Base-by-base conservation (phyloP, 1,140 invertebrate species). In the Venturia canescens region DNA sequence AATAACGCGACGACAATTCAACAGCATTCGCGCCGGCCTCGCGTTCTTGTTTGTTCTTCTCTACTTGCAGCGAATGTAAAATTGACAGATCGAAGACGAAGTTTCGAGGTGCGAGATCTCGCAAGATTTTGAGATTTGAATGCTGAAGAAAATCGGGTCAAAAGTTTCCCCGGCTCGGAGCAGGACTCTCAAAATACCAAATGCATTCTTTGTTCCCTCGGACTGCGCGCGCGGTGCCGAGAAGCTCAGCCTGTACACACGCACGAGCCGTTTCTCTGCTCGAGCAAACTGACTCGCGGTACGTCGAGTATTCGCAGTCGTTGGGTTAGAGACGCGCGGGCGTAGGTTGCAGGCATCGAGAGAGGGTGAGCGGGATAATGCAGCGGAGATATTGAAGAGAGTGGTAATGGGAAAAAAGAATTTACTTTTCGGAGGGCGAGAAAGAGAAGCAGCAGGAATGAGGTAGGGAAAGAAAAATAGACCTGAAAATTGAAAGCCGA, bases 141-240 rank as follows among this genome's bases (percentile, higher is more conserved):
- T 11, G 7, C 13, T 44, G 13, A 44, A 11, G 7, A 44, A 44
- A 44, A 3, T 44, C 11, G 38, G 38, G 38, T 44, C 38, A 44
- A 44, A 44, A 44, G 38, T 44, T 44, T 44, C 7, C 38, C 38
- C 7, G 13, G 7, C 11, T 1, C 38, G 38, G 38, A 44, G 7
- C n/a, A n/a, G n/a, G 38, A 11, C 7, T 13, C 38, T 44, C 38
- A 11, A 9, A 44, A 44, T 44, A 82, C 81, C 86, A 84, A 87
- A 85, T 85, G 85, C 82, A 87, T 82, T 87, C 86, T 87, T 87
- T 87, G 84, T 87, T 85, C 82, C 48, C 44, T n/a, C n/a, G n/a
- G n/a, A n/a, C n/a, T n/a, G 7, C 38, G 38, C 5, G 7, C 75
- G 23, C 53, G 50, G 67, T 38, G 75, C 34, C 38, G 48, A 44